Conservation (phyloP, 2,888 invertebrate species). For the Xanthorhoe designata region DNA sequence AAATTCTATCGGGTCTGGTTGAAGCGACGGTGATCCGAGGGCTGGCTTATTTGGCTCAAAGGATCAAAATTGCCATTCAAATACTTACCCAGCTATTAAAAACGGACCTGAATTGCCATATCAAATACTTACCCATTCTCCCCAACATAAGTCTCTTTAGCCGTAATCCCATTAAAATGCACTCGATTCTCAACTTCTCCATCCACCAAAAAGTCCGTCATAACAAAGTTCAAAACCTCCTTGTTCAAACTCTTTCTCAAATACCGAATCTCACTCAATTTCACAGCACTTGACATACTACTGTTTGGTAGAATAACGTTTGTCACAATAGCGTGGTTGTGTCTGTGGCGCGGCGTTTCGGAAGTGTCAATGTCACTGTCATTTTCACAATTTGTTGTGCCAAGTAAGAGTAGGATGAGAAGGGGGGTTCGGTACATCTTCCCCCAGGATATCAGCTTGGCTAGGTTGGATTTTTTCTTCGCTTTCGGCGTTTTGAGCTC, state of each 20-base stretch:
- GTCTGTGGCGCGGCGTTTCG: conserved; percentile 54
- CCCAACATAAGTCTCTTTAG: conserved; percentile 88
- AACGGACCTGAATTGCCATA: too few relatives aligned
- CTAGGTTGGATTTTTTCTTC: conserved; percentile 72
- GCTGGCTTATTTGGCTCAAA: too few relatives aligned
- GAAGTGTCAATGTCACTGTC: conserved; percentile 56
- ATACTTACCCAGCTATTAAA: too few relatives aligned
- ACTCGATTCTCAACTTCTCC: conserved; percentile 89
- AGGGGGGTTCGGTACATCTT: conserved; percentile 71
- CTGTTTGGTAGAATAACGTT: conserved; percentile 46
- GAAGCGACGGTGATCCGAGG: too few relatives aligned
- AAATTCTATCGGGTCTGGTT: too few relatives aligned
- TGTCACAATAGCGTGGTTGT: conserved; percentile 46
- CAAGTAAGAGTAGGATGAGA: conserved; percentile 70
- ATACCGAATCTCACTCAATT: conserved; percentile 73
- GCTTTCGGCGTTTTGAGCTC: conserved; percentile 77
- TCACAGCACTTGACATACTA: conserved; percentile 47
- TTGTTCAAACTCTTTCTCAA: conserved; percentile 73
- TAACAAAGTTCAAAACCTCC: conserved; percentile 86
- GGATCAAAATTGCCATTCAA: too few relatives aligned
- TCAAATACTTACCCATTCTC: conserved; percentile 83
- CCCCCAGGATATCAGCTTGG: conserved; percentile 68
- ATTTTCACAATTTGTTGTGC: conserved; percentile 72
- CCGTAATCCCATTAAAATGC: conserved; percentile 87
- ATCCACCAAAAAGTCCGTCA: conserved; percentile 88